Evolutionary conservation across 2,888 invertebrate species (phyloP).

Genomic region (Noctua janthina): DNA sequence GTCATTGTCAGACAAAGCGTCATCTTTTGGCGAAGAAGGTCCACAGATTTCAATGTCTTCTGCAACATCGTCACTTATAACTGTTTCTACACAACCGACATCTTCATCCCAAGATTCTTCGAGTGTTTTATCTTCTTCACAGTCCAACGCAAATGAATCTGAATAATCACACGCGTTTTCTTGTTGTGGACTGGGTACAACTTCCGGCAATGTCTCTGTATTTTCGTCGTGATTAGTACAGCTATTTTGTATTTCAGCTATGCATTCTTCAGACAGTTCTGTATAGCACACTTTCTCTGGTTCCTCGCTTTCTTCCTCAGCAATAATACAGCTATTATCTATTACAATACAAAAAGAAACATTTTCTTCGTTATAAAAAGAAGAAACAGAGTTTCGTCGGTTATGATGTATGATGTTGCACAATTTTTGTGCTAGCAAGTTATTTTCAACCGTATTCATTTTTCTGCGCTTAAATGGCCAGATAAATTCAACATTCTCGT

Average conservation of each 20-base stretch:
- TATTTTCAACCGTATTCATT: constrained; percentile 69
- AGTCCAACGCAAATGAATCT: constrained; percentile 68
- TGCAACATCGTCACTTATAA: constrained; percentile 84
- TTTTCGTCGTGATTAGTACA: constrained; percentile 51
- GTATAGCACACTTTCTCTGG: constrained; percentile 80
- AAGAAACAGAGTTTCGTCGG: constrained; percentile 85
- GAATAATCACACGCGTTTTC: constrained; percentile 68
- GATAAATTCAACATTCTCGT: constrained; percentile 64
- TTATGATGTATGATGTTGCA: constrained; percentile 79
- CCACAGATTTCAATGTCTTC: constrained; percentile 81
- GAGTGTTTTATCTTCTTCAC: constrained; percentile 72
- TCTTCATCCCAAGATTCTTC: constrained; percentile 86
- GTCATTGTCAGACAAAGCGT: constrained; percentile 62
- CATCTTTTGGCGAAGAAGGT: constrained; percentile 74
- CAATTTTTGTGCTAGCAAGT: constrained; percentile 73
- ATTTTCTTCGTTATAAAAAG: constrained; percentile 82
- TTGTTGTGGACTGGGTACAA: constrained; percentile 36
- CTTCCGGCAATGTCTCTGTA: constrained; percentile 45
- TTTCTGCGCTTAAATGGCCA: constrained; percentile 79
- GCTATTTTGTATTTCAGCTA: constrained; percentile 69
- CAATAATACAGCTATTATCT: constrained; percentile 83
- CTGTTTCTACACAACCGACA: constrained; percentile 86
- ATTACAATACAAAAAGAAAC: constrained; percentile 86
- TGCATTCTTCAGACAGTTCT: constrained; percentile 76
- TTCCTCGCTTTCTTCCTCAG: constrained; percentile 80